A percentile compares a stretch with the other conserved stretches of the same genome.
These are phyloP conservation scores for Saturnia japonica DNA, from an alignment of 2,888 invertebrate species.

Conservation along the genomic window DNA sequence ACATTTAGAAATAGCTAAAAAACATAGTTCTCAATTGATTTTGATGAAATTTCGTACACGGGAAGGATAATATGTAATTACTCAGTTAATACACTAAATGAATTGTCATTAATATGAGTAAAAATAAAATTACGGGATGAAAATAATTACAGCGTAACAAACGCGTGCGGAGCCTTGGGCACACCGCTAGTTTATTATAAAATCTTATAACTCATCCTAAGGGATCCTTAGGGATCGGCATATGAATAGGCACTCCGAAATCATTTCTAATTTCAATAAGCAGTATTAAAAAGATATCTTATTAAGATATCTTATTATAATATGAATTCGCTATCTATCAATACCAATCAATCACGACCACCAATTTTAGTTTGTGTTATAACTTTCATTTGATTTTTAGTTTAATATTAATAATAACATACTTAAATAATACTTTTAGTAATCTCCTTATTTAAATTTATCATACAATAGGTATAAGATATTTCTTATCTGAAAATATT, in stretches of 20 bases:
- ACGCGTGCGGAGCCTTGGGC: too few species aligned
- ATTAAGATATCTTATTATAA: neutral
- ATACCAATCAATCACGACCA: neutral
- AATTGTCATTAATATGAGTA: too few species aligned
- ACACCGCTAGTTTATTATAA: too few species aligned
- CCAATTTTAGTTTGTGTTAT: neutral
- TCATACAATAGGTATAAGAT: neutral
- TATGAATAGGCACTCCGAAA: neutral
- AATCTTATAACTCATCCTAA: neutral
- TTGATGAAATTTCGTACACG: too few species aligned
- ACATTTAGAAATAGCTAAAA: too few species aligned
- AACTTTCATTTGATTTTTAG: neutral
- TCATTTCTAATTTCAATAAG: neutral
- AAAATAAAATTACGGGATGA: too few species aligned
- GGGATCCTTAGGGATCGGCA: neutral
- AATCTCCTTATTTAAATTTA: too few species aligned
- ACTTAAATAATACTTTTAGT: neutral
- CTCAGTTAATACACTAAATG: too few species aligned
- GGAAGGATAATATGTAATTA: too few species aligned
- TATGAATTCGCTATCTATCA: neutral
- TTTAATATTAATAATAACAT: neutral
- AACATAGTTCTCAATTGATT: too few species aligned
- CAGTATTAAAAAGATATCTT: neutral
- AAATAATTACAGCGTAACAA: too few species aligned
- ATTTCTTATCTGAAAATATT: constrained; percentile 18